Evolutionary conservation across 2,113 vertebrate genomes (phyloP), one percentile per base, ranked within the genome.

Genomic region (Chaetodon auriga): DNA sequence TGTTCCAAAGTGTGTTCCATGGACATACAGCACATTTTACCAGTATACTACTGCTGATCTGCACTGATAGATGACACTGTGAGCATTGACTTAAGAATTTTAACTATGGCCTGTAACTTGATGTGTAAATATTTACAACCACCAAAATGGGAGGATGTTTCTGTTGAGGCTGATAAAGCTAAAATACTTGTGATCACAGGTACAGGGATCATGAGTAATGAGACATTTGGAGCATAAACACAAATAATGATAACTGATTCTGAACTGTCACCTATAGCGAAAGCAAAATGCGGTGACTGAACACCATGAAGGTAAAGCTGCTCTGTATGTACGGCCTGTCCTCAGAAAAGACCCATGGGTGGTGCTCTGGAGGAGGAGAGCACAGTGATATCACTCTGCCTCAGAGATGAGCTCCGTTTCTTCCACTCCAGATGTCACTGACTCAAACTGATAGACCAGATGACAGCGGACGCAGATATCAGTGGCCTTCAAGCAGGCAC

Each of bases 351-450:
- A 54, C 60, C 57, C 68, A 4, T 0, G 48, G 45, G 66, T 51
- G 84, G 66, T 71, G 84, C 55, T 46, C 60, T 23, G 30, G 64
- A 51, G 60, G 53, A 69, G 36, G 25, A 61, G 72, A 75, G 53
- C 0, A 18, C 55, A 41, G 74, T 19, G 71, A 79, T 73, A 80
- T 74, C 76, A 71, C 75, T 81, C 76, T 76, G 78, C 51, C 49
- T 78, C 65, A 14, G 35, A 75, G 78, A 89, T 69, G 60, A 88
- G 70, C 66, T 77, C 55, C 6, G 14, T 54, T 79, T 89, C 75
- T 78, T 83, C 69, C 73, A 74, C 68, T 87, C 87, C 85, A 91
- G 87, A 93, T 87, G 84, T 90, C 82, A 83, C 48, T 1, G 16
- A 72, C 49, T 77, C 55, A 41, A 74, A 72, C 58, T 75, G 79